A percentile compares a stretch with the other conserved stretches of the same genome.
Conservation (phyloP, 2,113 vertebrate species). For the Podiceps cristatus region DNA sequence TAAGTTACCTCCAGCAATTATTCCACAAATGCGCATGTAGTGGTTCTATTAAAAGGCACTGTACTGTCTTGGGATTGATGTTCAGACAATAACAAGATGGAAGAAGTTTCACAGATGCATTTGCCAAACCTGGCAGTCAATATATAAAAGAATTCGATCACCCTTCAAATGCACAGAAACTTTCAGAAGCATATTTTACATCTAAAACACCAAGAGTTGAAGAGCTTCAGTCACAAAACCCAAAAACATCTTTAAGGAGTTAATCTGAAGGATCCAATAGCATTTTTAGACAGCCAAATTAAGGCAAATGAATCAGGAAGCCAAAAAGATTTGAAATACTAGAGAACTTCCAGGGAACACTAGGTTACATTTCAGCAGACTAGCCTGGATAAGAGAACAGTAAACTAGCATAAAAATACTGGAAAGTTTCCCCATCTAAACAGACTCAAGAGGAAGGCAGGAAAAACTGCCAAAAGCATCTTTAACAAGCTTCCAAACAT, state of each 20-base stretch:
- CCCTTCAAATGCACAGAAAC: background rate
- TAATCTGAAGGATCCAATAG: background rate
- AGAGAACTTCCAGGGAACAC: slow-evolving; percentile 20
- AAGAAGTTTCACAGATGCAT: background rate
- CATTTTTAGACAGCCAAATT: background rate
- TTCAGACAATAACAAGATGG: background rate
- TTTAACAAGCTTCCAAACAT: slow-evolving; percentile 60
- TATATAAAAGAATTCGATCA: slow-evolving; percentile 6
- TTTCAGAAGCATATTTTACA: background rate
- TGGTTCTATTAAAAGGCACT: background rate
- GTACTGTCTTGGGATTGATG: background rate
- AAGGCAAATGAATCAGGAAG: background rate
- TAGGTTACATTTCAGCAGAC: slow-evolving; percentile 10
- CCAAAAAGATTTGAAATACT: background rate
- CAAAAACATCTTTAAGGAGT: background rate
- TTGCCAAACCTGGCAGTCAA: slow-evolving; percentile 10
- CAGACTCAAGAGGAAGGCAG: background rate
- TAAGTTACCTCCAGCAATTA: no score
- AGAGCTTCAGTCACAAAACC: background rate
- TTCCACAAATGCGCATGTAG: background rate
- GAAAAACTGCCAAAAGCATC: slow-evolving; percentile 21
- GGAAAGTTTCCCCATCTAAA: slow-evolving; percentile 26
- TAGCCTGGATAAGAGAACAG: slow-evolving; percentile 8
- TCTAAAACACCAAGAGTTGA: background rate
- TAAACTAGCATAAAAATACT: background rate